Conservation (phyloP, 2,113 vertebrate species). For the Bos javanicus region DNA sequence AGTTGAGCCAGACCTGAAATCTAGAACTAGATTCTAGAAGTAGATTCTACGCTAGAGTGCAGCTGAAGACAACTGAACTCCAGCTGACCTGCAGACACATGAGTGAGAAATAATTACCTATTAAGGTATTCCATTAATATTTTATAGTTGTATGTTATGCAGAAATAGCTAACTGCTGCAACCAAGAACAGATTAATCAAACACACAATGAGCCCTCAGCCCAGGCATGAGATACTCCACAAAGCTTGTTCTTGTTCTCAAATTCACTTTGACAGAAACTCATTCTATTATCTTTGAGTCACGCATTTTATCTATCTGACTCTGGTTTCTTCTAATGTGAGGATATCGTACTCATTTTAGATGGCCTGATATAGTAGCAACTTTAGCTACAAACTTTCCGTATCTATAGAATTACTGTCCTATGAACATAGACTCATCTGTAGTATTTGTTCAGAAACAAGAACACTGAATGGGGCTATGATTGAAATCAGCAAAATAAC, state of each 20-base stretch:
- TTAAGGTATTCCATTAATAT: neutral
- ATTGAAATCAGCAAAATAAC: slow-evolving; percentile 20
- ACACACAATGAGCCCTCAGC: neutral
- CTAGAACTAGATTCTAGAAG: neutral
- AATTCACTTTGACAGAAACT: neutral
- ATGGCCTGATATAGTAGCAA: neutral
- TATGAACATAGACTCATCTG: neutral
- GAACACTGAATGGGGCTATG: neutral
- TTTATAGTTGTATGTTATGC: neutral
- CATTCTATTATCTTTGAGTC: neutral
- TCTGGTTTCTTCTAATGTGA: slow-evolving; percentile 16
- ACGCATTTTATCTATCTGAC: neutral
- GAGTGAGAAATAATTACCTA: neutral
- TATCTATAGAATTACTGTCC: neutral
- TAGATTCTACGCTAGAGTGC: neutral
- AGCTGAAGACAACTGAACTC: neutral
- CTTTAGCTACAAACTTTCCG: neutral
- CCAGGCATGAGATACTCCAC: neutral
- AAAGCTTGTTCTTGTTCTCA: neutral
- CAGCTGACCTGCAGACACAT: neutral
- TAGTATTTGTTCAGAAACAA: neutral
- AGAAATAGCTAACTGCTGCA: neutral
- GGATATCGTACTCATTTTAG: neutral
- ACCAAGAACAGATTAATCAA: neutral
- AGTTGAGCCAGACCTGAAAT: neutral